phyloP scores from a whole-genome alignment of 2,113 vertebrate species.

The Melanerpes formicivorus region DNA sequence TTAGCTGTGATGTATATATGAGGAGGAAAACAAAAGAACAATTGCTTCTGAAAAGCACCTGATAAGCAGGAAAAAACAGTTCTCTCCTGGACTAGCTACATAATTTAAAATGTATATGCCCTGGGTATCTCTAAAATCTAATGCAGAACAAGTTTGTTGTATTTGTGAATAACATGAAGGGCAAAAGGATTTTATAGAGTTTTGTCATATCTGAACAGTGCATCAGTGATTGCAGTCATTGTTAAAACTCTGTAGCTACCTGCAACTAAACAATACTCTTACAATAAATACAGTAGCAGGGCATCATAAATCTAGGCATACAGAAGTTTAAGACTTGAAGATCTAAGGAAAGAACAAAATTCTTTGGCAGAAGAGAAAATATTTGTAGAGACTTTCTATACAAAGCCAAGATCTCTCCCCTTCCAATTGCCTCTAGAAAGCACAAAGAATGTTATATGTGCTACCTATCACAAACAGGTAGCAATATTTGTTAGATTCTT shows the following conservation, averaged over 20 bases:
- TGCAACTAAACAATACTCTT: background rate
- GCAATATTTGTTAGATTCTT: background rate
- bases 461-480: background rate
- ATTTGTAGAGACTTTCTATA: background rate
- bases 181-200: background rate
- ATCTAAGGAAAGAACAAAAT: background rate
- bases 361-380: background rate
- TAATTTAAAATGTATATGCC: background rate
- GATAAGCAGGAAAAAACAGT: background rate
- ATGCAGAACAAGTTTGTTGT: background rate
- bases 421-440: background rate
- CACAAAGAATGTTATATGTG: rapidly evolving
- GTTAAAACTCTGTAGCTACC: background rate
- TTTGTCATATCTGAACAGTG: constrained; percentile 4
- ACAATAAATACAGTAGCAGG: background rate
- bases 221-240: background rate
- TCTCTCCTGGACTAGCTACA: background rate
- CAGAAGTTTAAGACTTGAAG: background rate
- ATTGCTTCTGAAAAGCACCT: background rate
- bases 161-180: background rate
- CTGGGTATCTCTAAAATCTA: background rate
- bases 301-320: background rate
- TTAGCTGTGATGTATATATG: background rate
- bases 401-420: background rate
- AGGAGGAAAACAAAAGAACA: background rate